Base-by-base conservation (phyloP, 2,113 vertebrate genomes). In the Chloropsis hardwickii region DNA sequence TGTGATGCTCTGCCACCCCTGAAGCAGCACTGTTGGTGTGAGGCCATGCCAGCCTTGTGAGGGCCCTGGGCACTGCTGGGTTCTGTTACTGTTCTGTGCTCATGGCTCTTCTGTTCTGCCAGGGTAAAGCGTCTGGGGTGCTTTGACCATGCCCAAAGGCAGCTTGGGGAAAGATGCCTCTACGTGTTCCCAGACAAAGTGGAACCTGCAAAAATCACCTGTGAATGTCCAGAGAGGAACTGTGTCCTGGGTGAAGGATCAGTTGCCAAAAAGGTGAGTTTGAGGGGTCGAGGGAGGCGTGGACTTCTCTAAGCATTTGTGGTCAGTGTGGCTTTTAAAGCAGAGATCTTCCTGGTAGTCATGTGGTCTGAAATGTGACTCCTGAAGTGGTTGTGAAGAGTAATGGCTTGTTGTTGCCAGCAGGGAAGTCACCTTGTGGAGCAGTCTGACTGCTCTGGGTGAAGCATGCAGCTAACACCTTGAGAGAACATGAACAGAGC, bases 81-180 rank as follows among this genome's bases (percentile, higher is more conserved):
- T 69, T 80, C 50, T 47, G 35, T n/a, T 60, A 1, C 56, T 90
- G 84, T 24, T 40, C 56, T 71, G 47, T 50, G 56, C 72, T 96
- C 40, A 86, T 9, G 28, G 31, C 56, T 91, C 12, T 84, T 45
- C 57, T 37, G 1, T 89, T 84, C 72, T 44, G 64, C 60, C 92
- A 99, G 99, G 97, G 99, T 99, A 88, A 99, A 99, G 95, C 98
- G 99, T 57, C 97, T 99, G 33, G 99, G 99, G 35, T 99, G 99
- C 96, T 99, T 99, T 86, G 99, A 99, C 97, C 99, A 99, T 98
- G 99, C 99, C 70, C 99, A 99, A 97, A 98, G 99, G 96, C 99
- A 99, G 97, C 98, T 99, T 47, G 99, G 99, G 42, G 99, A 99
- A 82, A 98, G 99, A 60, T 99, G 99, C 44, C 98, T 99, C 25